Conservation (phyloP, 1,140 invertebrate genomes). For the Dryas iulia region DNA sequence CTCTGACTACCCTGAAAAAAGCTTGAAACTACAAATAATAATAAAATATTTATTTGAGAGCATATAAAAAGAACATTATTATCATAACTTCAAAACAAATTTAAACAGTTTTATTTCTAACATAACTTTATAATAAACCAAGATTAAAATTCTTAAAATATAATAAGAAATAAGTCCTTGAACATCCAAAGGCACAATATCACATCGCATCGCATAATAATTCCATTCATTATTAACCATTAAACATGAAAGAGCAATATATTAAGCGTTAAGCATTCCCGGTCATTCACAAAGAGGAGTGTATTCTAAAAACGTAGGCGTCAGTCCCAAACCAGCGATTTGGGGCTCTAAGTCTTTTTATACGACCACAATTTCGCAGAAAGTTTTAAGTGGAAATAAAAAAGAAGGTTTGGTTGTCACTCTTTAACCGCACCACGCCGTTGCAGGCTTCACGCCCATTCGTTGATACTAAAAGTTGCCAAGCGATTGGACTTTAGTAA, state of each 20-base stretch:
- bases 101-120: no score
- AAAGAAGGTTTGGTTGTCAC: slow-evolving; percentile 36
- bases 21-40: no score
- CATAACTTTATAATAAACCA: no score
- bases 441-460: slow-evolving; percentile 35
- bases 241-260: neutral
- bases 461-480: neutral
- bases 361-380: slow-evolving; percentile 45
- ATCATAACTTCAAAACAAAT: no score
- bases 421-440: slow-evolving; percentile 42
- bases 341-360: slow-evolving; percentile 48
- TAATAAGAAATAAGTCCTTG: neutral
- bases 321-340: slow-evolving; percentile 33
- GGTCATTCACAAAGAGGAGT: slow-evolving; percentile 7
- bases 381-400: slow-evolving; percentile 66
- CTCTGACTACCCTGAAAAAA: no score
- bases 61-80: no score
- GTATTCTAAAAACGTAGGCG: slow-evolving; percentile 23
- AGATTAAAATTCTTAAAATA: no score
- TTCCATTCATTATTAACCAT: neutral
- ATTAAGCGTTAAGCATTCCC: slow-evolving; percentile 7
- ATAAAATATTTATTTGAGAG: no score
- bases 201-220: neutral
- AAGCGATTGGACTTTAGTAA: neutral
- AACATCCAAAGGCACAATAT: neutral